Evolutionary conservation across 1,140 invertebrate species (phyloP).

Genomic region (Spodoptera frugiperda): DNA sequence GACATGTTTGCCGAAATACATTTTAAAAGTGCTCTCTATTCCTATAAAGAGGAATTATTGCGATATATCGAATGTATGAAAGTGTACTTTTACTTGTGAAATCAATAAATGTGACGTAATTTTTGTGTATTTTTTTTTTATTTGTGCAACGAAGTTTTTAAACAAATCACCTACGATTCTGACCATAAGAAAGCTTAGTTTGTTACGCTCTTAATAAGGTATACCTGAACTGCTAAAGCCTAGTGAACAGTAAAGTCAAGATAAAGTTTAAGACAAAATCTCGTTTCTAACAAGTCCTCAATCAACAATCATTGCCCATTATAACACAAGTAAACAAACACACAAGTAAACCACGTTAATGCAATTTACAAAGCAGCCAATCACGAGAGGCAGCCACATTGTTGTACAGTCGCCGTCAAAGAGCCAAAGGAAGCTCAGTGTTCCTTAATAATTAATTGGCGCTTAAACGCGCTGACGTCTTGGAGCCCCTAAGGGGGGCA

Average conservation of each 20-base stretch:
- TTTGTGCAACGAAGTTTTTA: neutral
- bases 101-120: neutral
- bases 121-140: neutral
- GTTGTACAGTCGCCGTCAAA: slow-evolving; percentile 80
- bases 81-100: slow-evolving; percentile 9
- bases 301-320: slow-evolving; percentile 45
- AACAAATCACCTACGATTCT: no score
- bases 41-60: slow-evolving; percentile 51
- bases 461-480: slow-evolving; percentile 83
- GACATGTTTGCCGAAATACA: slow-evolving; percentile 80
- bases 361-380: slow-evolving; percentile 82
- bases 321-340: slow-evolving; percentile 58
- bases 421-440: slow-evolving; percentile 76
- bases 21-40: slow-evolving; percentile 75
- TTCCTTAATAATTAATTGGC: slow-evolving; percentile 83
- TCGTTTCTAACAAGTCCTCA: neutral
- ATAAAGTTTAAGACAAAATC: no score
- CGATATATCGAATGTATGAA: slow-evolving; percentile 27
- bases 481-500: slow-evolving; percentile 62
- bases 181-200: no score
- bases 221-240: no score
- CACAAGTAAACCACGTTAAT: slow-evolving; percentile 71
- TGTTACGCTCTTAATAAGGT: no score
- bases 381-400: slow-evolving; percentile 78
- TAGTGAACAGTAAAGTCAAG: no score